Base-by-base conservation (phyloP, 2,888 invertebrate genomes). In the Noctua fimbriata region DNA sequence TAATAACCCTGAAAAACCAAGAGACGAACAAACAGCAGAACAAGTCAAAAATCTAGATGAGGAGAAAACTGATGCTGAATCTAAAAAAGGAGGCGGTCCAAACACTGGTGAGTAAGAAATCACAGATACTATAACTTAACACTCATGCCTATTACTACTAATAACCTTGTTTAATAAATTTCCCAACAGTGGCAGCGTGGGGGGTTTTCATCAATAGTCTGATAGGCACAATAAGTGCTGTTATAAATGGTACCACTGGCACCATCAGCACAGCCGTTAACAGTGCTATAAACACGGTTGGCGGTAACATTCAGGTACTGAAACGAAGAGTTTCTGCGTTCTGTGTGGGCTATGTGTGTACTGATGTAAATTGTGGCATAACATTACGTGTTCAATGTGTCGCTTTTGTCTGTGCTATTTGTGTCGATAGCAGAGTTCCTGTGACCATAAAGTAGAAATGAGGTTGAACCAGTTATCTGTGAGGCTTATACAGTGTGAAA, bases 301-400 rank as follows among this genome's bases (percentile, higher is more conserved):
- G 96, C 92, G 91, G 92, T 76, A 96, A 95, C 86, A 85, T 97
- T 65, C 92, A 96, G 96, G 96, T 97, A 97, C 83, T 87, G 41
- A 72, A 24, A 74, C 63, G 69, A 83, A 41, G 24, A 41, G 32
- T 44, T 41, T 69, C 36, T 21, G 58, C 52, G 49, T 28, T 76
- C 24, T 72, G 84, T 69, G 78, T 77, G 69, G n/a, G 32, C 24
- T 73, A 73, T 79, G 32, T 60, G 69, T 36, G 41, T 78, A 79
- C 24, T n/a, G 28, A 41, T 70, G 41, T 78, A n/a, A 18, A 28
- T 49, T 81, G 79, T 71, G 28, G n/a, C 69, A 44, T 87, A 87
- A 83, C 72, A 49, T 55, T 71, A 69, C 71, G 63, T 73, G 80
- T 80, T 63, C 14, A 12, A 71, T 79, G 76, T 85, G 36, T 72